Conservation (phyloP, 2,888 invertebrate species). For the Orthonevra nobilis region DNA sequence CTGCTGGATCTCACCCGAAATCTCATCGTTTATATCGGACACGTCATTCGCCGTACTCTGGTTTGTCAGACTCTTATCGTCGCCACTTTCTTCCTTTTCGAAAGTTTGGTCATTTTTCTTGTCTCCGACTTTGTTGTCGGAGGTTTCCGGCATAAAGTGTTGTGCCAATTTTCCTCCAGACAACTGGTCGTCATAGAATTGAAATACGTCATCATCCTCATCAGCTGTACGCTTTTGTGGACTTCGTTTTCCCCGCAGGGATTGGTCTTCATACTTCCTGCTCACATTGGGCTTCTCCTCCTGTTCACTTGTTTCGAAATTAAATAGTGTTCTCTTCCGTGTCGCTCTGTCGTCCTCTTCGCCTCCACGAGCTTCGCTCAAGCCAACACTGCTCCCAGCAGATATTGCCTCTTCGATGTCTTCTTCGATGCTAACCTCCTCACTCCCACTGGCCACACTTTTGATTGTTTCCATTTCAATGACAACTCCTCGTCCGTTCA, state of each 20-base stretch:
- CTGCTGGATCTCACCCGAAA: constrained; percentile 55
- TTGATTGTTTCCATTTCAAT: constrained; percentile 76
- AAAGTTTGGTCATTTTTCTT: constrained; percentile 55
- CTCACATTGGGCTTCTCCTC: neutral
- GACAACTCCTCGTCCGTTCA: constrained; percentile 72
- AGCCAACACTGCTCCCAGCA: constrained; percentile 51
- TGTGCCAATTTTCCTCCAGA: constrained; percentile 78
- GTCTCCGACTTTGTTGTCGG: constrained; percentile 53
- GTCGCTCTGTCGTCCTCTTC: constrained; percentile 34
- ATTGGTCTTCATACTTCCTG: constrained; percentile 29
- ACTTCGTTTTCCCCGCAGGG: neutral
- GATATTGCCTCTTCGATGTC: constrained; percentile 78
- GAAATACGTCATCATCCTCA: constrained; percentile 74
- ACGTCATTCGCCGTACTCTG: constrained; percentile 79
- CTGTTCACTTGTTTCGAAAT: constrained; percentile 4
- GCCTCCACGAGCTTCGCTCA: constrained; percentile 57
- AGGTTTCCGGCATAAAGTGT: constrained; percentile 76
- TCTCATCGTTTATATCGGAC: constrained; percentile 78
- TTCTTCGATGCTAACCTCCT: constrained; percentile 78
- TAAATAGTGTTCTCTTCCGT: constrained; percentile 44
- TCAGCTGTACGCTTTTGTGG: neutral
- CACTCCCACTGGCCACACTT: constrained; percentile 66
- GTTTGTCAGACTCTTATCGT: constrained; percentile 75
- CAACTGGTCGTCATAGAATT: constrained; percentile 78
- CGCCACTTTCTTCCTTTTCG: constrained; percentile 69